These are phyloP conservation scores for Drosophila subsilvestris DNA, from an alignment of 2,888 invertebrate species.

Conservation along the genomic window DNA sequence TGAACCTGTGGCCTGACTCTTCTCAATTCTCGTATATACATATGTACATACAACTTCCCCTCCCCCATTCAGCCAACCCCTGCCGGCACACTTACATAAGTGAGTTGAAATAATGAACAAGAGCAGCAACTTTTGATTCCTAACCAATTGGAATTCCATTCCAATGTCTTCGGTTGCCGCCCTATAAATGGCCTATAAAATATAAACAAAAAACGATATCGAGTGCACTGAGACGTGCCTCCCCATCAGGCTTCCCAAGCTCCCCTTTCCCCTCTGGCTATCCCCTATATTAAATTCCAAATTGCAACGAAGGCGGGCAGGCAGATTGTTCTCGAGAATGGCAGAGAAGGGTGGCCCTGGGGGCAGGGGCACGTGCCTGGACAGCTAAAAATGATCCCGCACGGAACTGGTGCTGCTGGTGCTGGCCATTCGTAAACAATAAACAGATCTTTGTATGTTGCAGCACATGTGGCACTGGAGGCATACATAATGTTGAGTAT, in stretches of 20 bases:
- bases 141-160: slow-evolving; percentile 4
- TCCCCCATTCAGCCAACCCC: neutral
- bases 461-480: slow-evolving; percentile 34
- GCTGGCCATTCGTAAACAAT: slow-evolving; percentile 67
- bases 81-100: neutral
- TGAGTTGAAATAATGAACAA: neutral
- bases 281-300: slow-evolving; percentile 20
- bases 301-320: neutral
- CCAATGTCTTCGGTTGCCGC: neutral
- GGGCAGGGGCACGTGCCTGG: slow-evolving; percentile 34
- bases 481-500: slow-evolving; percentile 8
- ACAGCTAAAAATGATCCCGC: slow-evolving; percentile 29
- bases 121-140: neutral
- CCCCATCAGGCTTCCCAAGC: neutral
- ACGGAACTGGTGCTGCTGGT: neutral
- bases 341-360: neutral
- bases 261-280: neutral
- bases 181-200: neutral
- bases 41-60: neutral
- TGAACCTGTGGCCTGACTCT: neutral
- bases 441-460: slow-evolving; percentile 63
- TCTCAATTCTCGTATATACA: neutral
- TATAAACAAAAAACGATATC: slow-evolving; percentile 8
- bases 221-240: slow-evolving; percentile 12
- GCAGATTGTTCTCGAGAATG: neutral